Evolutionary conservation across 2,888 invertebrate species (phyloP), one percentile per base, ranked within the genome.

Genomic region (Melieria omissa): DNA sequence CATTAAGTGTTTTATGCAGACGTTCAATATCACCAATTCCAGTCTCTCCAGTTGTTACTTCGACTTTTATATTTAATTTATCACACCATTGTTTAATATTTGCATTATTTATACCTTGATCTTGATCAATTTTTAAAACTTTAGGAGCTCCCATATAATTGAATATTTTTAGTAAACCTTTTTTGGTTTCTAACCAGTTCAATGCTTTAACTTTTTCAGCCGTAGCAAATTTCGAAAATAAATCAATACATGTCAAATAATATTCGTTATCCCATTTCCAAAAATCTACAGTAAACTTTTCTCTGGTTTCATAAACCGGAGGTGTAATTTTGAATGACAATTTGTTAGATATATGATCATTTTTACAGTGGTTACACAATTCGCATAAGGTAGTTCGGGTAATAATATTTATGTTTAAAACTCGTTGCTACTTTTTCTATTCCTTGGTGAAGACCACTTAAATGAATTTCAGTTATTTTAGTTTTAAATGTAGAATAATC

Each of bases 11-110:
- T 62, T 68, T 68, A 71, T 71, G 74, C 10, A 72, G 16, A 29
- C 74, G 69, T 46, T 74, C 70, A 58, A 74, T 72, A 42, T 74
- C 72, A 47, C 55, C 72, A 45, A 73, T 74, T 14, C 70, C 74
- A 52, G 55, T 73, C 66, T 74, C 73, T 55, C 73, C 71, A 42
- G 68, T 73, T 10, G 71, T 73, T 41, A 73, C 70, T 63, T 74
- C 71, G 16, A 68, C 9, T 62, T 68, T 12, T 45, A 68, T 62
- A 52, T 68, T 62, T 9, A 68, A 45, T 9, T 62, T 42, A 16
- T 61, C 61, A 52, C 60, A 68, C 67, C 67, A 68, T 29, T n/a
- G n/a, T n/a, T n/a, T 65, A 29, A 74, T 44, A 16, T 61, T 65
- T 5, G 55, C 49, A 64, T 67, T 74, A 52, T 72, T 70, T 67